A percentile compares a stretch with the other conserved stretches of the same genome.
Evolutionary conservation across 1,140 invertebrate species (phyloP).

Genomic region (Colletes gigas): DNA sequence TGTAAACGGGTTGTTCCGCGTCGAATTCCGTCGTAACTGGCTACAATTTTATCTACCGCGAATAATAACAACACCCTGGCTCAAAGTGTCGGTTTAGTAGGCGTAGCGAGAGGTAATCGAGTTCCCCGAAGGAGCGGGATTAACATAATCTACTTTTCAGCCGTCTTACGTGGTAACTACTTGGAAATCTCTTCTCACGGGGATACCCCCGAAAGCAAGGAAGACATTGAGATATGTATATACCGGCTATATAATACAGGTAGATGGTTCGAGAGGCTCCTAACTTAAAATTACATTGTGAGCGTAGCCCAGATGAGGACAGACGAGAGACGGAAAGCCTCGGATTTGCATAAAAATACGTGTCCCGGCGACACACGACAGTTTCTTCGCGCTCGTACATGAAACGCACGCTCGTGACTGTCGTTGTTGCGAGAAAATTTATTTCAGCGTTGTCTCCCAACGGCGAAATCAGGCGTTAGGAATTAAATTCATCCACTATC

Average conservation of each 20-base stretch:
- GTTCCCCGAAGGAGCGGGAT: constrained; percentile 11
- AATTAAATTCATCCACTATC: too few species aligned
- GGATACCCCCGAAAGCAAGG: constrained; percentile 11
- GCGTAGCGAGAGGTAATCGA: constrained; percentile 19
- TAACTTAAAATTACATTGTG: constrained; percentile 44
- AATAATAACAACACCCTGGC: constrained; percentile 10
- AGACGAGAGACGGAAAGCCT: constrained; percentile 13
- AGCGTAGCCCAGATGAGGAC: background rate
- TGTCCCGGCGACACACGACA: background rate
- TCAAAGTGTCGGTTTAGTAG: constrained; percentile 22
- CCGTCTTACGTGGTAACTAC: constrained; percentile 28
- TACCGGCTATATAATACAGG: constrained; percentile 2
- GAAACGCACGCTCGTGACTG: background rate
- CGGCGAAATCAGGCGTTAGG: too few species aligned
- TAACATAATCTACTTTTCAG: constrained; percentile 47
- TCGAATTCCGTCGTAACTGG: too few species aligned
- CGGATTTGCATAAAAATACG: constrained; percentile 40
- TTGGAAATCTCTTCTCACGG: constrained; percentile 29
- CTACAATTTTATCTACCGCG: background rate
- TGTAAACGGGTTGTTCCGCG: too few species aligned
- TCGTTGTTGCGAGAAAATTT: too few species aligned
- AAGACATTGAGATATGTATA: constrained; percentile 29
- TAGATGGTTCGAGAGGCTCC: background rate
- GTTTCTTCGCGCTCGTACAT: background rate
- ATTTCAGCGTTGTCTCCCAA: too few species aligned